Base-by-base conservation (phyloP, 2,113 vertebrate genomes). In the Tringa solitaria region DNA sequence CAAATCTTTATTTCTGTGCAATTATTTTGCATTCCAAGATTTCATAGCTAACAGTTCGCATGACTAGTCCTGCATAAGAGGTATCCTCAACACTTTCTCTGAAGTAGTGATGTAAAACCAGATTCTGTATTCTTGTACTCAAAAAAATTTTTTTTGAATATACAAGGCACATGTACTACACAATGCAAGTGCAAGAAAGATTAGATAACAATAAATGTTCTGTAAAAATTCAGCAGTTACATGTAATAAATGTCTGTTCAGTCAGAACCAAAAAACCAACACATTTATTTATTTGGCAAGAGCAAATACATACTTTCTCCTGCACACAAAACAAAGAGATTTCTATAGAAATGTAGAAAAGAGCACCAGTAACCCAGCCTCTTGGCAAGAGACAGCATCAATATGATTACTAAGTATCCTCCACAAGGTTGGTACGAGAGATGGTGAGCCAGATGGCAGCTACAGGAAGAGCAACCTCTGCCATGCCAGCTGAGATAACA, bases 371-470 rank as follows among this genome's bases (percentile, higher is more conserved):
- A 79, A 76, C 3, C 2, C 27, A 90, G 67, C 10, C 33, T 80
- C 28, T 84, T 93, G 93, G 91, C 95, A 95, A 91, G 76, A 75
- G 77, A 75, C 18, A 64, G 67, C 67, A 83, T 75, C 46, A 60
- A 61, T 82, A 26, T 51, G 90, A 96, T 87, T 86, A 63, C 51
- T 69, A 78, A 95, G 88, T 57, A 95, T 9, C 84, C 73, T 95
- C 79, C 67, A 68, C 82, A 94, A 94, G 89, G 83, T 35, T 95
- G 76, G 87, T 80, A 61, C 30, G 74, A 93, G 74, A 87, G 60
- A 63, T 50, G 51, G 64, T n/a, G 68, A 96, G 87, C 85, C 96
- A 97, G 96, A 93, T 97, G 96, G 94, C 84, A 96, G 89, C 93
- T 87, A 89, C 63, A 11, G 87, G 73, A 95, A 96, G 33, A 91